Conservation (phyloP, 1,140 invertebrate species). For the Drosophila chauvacae region DNA sequence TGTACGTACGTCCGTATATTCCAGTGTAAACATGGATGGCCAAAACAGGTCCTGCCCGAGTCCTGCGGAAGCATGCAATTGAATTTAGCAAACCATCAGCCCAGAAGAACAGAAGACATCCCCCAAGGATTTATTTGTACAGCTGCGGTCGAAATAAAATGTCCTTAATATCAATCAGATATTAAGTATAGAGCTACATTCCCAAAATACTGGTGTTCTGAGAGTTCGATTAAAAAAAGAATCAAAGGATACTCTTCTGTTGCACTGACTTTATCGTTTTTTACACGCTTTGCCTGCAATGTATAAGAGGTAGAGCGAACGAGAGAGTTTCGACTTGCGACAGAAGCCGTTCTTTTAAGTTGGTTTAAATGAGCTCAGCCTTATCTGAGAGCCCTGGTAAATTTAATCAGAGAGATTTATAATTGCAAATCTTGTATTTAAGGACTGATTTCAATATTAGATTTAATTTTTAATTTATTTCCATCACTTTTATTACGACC, state of each 20-base stretch:
- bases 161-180: neutral
- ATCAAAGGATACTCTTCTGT: no score
- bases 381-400: no score
- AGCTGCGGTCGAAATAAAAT: neutral
- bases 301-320: no score
- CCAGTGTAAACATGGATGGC: slow-evolving; percentile 28
- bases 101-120: slow-evolving; percentile 30
- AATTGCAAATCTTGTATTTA: neutral
- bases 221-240: no score
- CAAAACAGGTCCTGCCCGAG: slow-evolving; percentile 12
- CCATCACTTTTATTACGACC: neutral
- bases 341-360: no score
- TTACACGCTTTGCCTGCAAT: no score
- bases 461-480: neutral
- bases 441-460: neutral
- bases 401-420: neutral
- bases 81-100: slow-evolving; percentile 48
- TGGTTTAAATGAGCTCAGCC: no score
- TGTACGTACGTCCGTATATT: slow-evolving; percentile 13
- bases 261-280: no score
- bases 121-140: slow-evolving; percentile 34
- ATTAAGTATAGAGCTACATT: no score
- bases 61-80: slow-evolving; percentile 64
- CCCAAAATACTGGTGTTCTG: no score
- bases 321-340: no score